Conservation (phyloP, 2,888 invertebrate species). For the Drosophila demipolita region DNA sequence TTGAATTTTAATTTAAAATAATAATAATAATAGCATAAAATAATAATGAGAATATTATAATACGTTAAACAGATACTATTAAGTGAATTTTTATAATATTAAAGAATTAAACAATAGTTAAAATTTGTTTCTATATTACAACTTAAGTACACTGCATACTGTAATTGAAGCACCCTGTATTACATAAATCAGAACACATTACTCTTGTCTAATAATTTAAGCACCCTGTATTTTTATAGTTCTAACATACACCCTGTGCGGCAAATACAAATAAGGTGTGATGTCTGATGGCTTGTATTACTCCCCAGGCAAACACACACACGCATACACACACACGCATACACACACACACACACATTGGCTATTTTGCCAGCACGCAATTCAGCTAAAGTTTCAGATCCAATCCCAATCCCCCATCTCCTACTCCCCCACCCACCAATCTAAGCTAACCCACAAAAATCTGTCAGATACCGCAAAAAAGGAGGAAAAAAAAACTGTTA, state of each 20-base stretch:
- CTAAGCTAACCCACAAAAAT: constrained; percentile 72
- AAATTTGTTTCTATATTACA: neutral
- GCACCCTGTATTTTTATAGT: constrained; percentile 11
- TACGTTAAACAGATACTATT: too few species aligned
- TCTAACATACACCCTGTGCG: constrained; percentile 29
- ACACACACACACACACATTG: constrained; percentile 17
- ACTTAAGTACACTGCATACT: neutral
- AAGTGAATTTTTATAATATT: neutral
- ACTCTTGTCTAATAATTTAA: neutral
- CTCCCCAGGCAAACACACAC: constrained; percentile 29
- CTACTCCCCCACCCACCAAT: neutral
- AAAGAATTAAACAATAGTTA: neutral
- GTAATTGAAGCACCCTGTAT: neutral
- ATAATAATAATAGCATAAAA: neutral
- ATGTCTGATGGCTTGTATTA: constrained; percentile 54
- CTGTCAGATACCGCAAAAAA: constrained; percentile 75
- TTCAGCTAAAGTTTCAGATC: constrained; percentile 3
- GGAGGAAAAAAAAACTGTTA: constrained; percentile 65
- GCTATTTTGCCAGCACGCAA: constrained; percentile 49
- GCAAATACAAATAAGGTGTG: constrained; percentile 66
- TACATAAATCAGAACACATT: neutral
- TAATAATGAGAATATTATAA: neutral
- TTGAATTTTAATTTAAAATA: neutral
- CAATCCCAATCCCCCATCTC: constrained; percentile 6
- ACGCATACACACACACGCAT: constrained; percentile 10